Conservation (phyloP, 2,797 vertebrate species). For the Schizothorax lantsangensis region DNA sequence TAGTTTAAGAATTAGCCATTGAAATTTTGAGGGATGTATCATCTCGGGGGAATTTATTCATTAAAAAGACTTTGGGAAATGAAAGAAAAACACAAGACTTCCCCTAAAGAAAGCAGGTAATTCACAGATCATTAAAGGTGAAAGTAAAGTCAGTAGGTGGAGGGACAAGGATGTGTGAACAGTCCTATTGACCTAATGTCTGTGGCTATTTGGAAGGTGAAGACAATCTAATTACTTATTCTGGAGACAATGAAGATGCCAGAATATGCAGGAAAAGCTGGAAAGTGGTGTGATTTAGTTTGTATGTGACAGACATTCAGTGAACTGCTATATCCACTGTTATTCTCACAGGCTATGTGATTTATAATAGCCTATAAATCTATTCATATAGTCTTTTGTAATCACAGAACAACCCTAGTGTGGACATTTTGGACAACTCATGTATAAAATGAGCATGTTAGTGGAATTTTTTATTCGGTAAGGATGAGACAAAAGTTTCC, state of each 20-base stretch:
- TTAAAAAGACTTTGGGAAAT: neutral
- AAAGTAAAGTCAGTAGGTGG: neutral
- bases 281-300: neutral
- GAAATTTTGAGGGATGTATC: neutral
- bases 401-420: neutral
- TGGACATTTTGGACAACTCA: neutral
- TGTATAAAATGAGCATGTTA: neutral
- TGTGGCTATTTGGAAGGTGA: neutral
- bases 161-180: neutral
- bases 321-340: neutral
- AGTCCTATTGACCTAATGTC: conserved; percentile 7
- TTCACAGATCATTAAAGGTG: conserved; percentile 8
- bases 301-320: neutral
- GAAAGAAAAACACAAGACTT: neutral
- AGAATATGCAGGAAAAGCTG: conserved; percentile 13
- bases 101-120: neutral
- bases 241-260: neutral
- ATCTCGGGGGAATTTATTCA: neutral
- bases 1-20: neutral
- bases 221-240: conserved; percentile 20
- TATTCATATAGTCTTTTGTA: neutral
- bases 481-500: conserved; percentile 36
- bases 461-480: neutral
- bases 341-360: neutral
- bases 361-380: neutral